Evolutionary conservation across 2,113 vertebrate species (phyloP), one percentile per base, ranked within the genome.

Genomic region (Sarotherodon lohbergeri): DNA sequence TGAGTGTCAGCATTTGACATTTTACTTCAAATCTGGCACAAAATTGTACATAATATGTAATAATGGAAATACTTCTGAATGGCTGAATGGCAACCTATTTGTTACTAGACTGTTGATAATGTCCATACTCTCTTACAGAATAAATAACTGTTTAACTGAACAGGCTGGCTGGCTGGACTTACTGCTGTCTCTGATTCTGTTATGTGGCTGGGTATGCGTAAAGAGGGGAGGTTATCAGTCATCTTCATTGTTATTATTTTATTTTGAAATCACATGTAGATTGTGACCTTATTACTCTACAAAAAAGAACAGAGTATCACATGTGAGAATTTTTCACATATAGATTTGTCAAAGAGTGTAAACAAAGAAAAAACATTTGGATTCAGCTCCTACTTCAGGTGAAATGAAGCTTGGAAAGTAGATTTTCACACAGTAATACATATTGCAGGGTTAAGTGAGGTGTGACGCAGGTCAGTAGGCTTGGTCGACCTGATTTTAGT

Each of bases 91-190:
- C 81, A 89, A 50, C 79, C 61, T 80, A 52, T 89, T 89, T 87
- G 82, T 90, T 85, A 82, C 48, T 85, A 90, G 54, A 83, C 68
- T 81, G 83, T 86, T 85, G 32, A 85, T 63, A 80, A 80, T 81
- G 79, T 91, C 73, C 55, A 85, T 83, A 90, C 36, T 73, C 79
- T 81, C 50, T 88, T 61, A 85, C 54, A 86, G 84, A 95, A 91
- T 94, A 92, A 94, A 95, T 81, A 76, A 91, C 80, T 91, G 90
- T 91, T 92, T 80, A 90, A 89, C 54, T 52, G 52, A 19, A 29
- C 7, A 7, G 19, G 17, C 63, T 63, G 19, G 14, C 61, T 79
- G 55, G 68, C 50, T 89, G 66, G 7, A 32, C 12, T 87, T 36
- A 29, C 73, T 86, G 57, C 22, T 39, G 78, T 22, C 29, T 34